phyloP scores from a whole-genome alignment of 2,113 vertebrate genomes.

The Archocentrus centrarchus region DNA sequence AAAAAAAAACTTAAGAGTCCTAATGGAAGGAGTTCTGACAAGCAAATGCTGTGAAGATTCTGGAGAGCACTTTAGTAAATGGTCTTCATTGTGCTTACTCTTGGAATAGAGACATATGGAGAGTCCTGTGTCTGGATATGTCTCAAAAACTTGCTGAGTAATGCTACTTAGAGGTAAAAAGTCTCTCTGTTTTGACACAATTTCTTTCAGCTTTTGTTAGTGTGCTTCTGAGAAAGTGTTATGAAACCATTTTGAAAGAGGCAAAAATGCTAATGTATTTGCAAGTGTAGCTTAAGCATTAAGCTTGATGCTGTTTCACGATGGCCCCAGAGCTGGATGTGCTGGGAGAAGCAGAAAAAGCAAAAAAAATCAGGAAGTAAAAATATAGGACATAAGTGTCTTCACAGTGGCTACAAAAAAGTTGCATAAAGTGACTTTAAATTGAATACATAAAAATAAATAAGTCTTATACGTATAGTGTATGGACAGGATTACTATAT shows the following conservation, averaged over 20 bases:
- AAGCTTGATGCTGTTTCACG: neutral
- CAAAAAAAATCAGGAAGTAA: neutral
- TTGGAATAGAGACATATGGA: neutral
- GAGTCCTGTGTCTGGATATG: neutral
- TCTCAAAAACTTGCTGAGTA: neutral
- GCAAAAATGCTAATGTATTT: neutral
- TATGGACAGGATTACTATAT: neutral
- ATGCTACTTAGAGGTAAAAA: neutral
- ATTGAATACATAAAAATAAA: neutral
- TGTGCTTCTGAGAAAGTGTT: neutral
- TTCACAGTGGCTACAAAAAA: neutral
- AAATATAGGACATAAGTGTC: neutral
- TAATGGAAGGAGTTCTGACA: constrained; percentile 4
- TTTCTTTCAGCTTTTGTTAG: neutral
- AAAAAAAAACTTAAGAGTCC: neutral
- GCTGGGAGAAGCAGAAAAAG: neutral
- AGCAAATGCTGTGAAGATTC: neutral
- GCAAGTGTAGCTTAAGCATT: neutral
- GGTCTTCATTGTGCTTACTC: neutral
- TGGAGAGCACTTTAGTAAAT: constrained; percentile 9
- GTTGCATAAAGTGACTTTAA: neutral
- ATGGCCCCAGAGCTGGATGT: neutral
- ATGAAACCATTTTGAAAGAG: neutral
- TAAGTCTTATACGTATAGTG: neutral
- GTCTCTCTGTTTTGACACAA: neutral